A percentile compares a stretch with the other conserved stretches of the same genome.
phyloP scores from a whole-genome alignment of 2,113 vertebrate genomes.

The Patagioenas fasciata region DNA sequence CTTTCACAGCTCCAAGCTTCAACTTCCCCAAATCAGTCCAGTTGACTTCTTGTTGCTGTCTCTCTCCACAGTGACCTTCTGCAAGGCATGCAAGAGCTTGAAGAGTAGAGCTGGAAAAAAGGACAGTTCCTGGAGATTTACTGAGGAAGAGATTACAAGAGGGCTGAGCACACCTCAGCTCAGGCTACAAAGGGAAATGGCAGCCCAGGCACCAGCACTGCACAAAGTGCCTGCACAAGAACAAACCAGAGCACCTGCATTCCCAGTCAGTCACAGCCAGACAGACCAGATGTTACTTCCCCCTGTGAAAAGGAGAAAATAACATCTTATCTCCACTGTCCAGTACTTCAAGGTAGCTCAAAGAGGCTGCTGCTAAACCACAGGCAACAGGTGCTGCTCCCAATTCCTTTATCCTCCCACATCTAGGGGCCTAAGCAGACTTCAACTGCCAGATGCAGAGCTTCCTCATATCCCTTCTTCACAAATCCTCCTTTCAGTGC shows the following conservation, averaged over 20 bases:
- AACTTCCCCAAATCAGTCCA: neutral
- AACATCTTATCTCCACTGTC: neutral
- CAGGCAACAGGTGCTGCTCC: neutral
- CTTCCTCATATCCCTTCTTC: neutral
- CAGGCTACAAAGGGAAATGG: neutral
- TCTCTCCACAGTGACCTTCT: neutral
- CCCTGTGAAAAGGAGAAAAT: neutral
- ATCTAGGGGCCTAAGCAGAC: neutral
- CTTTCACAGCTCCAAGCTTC: neutral
- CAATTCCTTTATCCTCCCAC: neutral
- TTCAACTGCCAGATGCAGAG: neutral
- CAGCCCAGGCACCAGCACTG: neutral
- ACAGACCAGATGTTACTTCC: neutral
- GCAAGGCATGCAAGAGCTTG: neutral
- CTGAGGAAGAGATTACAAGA: neutral
- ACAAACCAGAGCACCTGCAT: neutral
- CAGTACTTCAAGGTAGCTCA: neutral
- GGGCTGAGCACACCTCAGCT: neutral
- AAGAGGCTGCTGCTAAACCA: neutral
- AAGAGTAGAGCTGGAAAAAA: neutral
- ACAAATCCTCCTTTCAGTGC: neutral
- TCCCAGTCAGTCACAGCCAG: neutral
- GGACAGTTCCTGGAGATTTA: neutral
- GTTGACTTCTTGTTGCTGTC: neutral
- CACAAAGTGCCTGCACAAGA: neutral